phyloP scores from a whole-genome alignment of 2,113 vertebrate genomes.

The Calidris pugnax region DNA sequence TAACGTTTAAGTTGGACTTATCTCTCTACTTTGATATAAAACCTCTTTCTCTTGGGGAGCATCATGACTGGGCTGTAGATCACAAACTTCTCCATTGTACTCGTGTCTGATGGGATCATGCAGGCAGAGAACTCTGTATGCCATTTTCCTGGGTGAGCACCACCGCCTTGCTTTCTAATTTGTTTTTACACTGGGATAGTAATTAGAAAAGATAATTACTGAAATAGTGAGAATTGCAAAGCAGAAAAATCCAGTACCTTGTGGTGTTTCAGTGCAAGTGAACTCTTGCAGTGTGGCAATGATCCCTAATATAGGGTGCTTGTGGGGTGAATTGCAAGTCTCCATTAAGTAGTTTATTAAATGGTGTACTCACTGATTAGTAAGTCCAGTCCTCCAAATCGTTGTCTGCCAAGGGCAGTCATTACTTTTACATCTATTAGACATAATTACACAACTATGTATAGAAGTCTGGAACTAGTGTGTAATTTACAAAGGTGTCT shows the following conservation, averaged over 20 bases:
- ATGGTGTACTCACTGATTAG: neutral
- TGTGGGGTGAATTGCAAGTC: neutral
- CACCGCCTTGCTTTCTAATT: neutral
- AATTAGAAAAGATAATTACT: neutral
- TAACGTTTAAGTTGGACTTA: neutral
- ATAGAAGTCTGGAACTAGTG: neutral
- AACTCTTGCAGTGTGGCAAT: neutral
- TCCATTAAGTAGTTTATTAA: neutral
- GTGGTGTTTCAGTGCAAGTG: neutral
- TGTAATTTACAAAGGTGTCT: neutral
- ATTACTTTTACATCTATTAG: neutral
- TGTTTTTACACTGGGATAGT: neutral
- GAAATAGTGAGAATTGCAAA: neutral
- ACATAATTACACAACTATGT: neutral
- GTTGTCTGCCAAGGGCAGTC: neutral
- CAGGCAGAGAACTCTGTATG: too few relatives aligned
- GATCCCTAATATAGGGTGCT: neutral
- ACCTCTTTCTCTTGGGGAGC: neutral
- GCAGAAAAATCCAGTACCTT: neutral
- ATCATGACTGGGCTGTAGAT: neutral
- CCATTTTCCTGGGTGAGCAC: neutral
- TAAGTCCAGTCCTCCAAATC: neutral
- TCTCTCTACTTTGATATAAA: neutral
- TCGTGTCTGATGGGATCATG: neutral
- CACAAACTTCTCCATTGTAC: neutral